Base-by-base conservation (phyloP, 37 sponge, comb jelly and placozoan species). In the Petrosia ficiformis region DNA sequence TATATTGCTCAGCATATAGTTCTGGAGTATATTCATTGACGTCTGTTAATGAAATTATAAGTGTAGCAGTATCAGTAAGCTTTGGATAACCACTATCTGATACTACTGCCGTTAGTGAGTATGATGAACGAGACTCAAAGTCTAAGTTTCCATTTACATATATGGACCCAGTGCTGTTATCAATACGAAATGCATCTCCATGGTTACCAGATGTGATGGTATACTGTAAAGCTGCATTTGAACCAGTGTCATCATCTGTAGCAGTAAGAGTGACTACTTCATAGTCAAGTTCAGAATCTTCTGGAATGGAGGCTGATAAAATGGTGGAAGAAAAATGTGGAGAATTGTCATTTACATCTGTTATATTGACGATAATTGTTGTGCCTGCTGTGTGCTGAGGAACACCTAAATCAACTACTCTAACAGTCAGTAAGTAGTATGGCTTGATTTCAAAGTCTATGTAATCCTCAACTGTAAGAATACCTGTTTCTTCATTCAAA, bases 321-420 rank as follows among this genome's bases (percentile, higher is more conserved):
- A 68, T 40, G 29, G 40, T 59, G 65, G 72, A 73, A 39, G 58
- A 22, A 42, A 93, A 93, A 63, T 39, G 14, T 2, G 94, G 94
- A 42, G 48, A 14, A 65, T 89, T 66, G 57, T 93, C 89, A 78
- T 89, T 93, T 19, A 76, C 80, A 74, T 93, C 94, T 0, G 25
- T 25, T 14, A 93, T 71, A 11, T 42, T 41, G 30, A 93, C 36
- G 10, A 52, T 44, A 2, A 89, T 56, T 33, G 43, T 35, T 10
- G 94, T 75, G 3, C 54, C 30, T 28, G 89, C 93, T 37, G 93
- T 85, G 66, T 81, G 84, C 44, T 72, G 82, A 34, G 82, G 85
- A 0, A 56, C 69, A 0, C 87, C 95, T 44, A 42, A 73, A 64
- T 95, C 95, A 22, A 79, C 83, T 26, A 80, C 91, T 34, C 52